Evolutionary conservation across 2,113 vertebrate genomes (phyloP).

Genomic region (Myotis brandtii): DNA sequence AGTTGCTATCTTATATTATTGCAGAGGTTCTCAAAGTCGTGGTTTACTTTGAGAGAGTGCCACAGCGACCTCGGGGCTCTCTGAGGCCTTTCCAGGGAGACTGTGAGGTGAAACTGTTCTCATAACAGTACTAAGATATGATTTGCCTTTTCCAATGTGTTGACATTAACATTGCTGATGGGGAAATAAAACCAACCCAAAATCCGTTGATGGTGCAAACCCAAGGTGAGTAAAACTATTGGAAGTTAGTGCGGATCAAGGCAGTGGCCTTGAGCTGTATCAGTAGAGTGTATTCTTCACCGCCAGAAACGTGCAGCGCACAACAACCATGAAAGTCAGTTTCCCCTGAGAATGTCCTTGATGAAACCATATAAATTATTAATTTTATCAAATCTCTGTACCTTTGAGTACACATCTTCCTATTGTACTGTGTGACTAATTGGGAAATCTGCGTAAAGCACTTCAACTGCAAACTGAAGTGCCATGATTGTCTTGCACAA

Average conservation of each 20-base stretch:
- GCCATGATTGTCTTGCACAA: background rate
- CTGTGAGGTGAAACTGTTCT: slow-evolving; percentile 23
- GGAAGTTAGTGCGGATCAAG: background rate
- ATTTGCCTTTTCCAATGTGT: background rate
- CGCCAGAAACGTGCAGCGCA: background rate
- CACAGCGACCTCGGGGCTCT: background rate
- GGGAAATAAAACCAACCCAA: too few species aligned
- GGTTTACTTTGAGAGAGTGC: background rate
- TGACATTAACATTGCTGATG: background rate
- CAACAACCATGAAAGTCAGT: background rate
- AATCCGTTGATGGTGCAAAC: background rate
- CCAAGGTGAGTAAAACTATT: background rate
- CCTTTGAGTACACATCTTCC: background rate
- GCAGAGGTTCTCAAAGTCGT: background rate
- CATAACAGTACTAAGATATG: background rate
- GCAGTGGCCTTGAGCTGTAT: background rate
- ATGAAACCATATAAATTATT: slow-evolving; percentile 21
- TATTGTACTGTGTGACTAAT: slow-evolving; percentile 4
- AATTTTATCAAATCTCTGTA: background rate
- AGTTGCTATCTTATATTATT: background rate
- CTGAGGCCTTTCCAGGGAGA: background rate
- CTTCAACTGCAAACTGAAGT: background rate
- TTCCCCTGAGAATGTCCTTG: background rate
- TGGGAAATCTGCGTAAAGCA: background rate
- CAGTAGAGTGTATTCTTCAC: background rate